A percentile compares a stretch with the other conserved stretches of the same genome.
Conservation (phyloP, 2,888 invertebrate species). For the Micoletzkya japonica region DNA sequence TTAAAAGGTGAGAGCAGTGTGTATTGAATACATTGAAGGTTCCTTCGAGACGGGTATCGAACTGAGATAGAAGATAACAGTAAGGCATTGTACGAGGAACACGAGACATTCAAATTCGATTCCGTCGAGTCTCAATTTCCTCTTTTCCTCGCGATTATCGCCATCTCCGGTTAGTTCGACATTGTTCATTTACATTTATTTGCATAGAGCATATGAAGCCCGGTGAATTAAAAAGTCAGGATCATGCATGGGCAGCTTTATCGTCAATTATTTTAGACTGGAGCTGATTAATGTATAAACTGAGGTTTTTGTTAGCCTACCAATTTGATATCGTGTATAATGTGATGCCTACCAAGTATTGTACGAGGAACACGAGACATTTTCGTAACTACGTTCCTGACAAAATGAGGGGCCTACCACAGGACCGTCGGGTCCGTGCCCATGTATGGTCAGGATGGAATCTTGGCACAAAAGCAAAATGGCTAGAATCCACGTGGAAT, state of each 20-base stretch:
- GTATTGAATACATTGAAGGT: slow-evolving; percentile 65
- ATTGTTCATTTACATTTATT: background rate
- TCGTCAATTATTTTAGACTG: no score
- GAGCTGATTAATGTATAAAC: no score
- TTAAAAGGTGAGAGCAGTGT: background rate
- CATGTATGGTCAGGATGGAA: background rate
- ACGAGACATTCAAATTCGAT: slow-evolving; percentile 90
- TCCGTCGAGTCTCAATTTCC: slow-evolving; percentile 98
- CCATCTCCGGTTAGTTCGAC: slow-evolving; percentile 79
- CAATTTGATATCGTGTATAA: no score
- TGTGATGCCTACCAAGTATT: slow-evolving; percentile 74
- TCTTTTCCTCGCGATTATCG: slow-evolving; percentile 89
- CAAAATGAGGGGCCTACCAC: no score
- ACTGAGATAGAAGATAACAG: slow-evolving; percentile 82
- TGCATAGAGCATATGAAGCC: background rate
- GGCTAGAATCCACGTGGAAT: background rate
- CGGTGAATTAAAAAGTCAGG: slow-evolving; percentile 12
- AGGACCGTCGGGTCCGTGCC: no score
- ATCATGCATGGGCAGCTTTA: no score
- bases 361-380: background rate
- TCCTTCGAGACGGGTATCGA: slow-evolving; percentile 89
- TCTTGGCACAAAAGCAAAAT: background rate
- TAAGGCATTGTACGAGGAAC: slow-evolving; percentile 81
- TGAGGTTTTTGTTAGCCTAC: no score
- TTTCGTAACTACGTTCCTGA: no score